Evolutionary conservation across 35 echinoderm and acorn worm genomes (phyloP).

Genomic region (Ophiothrix spiculata): DNA sequence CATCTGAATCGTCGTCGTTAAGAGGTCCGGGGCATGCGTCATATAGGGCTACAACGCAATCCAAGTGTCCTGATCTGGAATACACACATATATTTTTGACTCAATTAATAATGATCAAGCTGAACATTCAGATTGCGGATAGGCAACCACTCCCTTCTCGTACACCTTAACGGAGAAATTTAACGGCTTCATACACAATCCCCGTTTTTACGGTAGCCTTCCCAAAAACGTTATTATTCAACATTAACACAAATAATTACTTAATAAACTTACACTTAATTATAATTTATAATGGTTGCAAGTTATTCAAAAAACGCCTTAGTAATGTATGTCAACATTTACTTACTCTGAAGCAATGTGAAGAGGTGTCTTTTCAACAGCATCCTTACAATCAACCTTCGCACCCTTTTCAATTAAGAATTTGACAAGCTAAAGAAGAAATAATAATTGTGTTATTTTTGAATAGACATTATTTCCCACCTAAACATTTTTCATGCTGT

Average conservation of each 20-base stretch:
- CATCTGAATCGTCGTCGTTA: conserved; percentile 47
- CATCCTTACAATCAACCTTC: conserved; percentile 23
- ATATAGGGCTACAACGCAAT: conserved; percentile 9
- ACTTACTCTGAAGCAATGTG: conserved; percentile 72
- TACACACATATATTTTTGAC: neutral
- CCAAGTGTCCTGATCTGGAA: conserved; percentile 16
- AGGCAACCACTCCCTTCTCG: too few relatives aligned
- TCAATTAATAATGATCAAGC: neutral
- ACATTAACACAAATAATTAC: too few relatives aligned
- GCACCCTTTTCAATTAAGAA: conserved; percentile 39
- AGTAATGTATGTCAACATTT: neutral
- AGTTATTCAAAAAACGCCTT: neutral
- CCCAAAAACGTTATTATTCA: too few relatives aligned
- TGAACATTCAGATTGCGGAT: too few relatives aligned
- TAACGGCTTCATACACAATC: too few relatives aligned
- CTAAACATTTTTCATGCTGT: too few relatives aligned
- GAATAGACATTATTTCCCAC: too few relatives aligned
- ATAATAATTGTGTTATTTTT: too few relatives aligned
- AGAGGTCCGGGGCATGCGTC: conserved; percentile 15
- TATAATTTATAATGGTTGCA: neutral
- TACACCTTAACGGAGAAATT: too few relatives aligned
- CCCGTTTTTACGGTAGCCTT: too few relatives aligned
- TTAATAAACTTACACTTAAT: too few relatives aligned
- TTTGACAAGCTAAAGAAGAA: conserved; percentile 48
- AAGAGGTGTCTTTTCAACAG: conserved; percentile 42